A percentile compares a stretch with the other conserved stretches of the same genome.
phyloP scores from a whole-genome alignment of 2,797 vertebrate species.

The Scyliorhinus canicula region DNA sequence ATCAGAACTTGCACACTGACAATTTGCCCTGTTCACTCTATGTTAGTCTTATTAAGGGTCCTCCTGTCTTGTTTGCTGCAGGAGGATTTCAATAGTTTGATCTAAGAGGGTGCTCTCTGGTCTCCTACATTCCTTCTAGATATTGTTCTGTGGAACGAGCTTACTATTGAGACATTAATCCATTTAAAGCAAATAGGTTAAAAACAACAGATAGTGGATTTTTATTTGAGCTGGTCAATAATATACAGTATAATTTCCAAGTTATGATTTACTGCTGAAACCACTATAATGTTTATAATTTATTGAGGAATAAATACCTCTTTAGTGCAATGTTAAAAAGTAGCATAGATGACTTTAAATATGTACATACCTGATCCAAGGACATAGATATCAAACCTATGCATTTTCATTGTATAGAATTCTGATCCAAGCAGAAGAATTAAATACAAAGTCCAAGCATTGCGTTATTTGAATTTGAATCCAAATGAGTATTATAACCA shows the following conservation, averaged over 20 bases:
- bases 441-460: constrained; percentile 9
- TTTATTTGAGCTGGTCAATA: background rate
- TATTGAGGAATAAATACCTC: background rate
- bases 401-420: background rate
- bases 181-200: background rate
- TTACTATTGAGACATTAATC: background rate
- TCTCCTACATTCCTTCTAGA: background rate
- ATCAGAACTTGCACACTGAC: background rate
- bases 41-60: background rate
- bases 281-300: background rate
- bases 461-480: background rate
- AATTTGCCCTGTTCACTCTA: background rate
- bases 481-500: background rate
- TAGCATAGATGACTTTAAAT: background rate
- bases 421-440: background rate
- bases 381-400: background rate
- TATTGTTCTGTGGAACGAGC: background rate
- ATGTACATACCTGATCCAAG: background rate
- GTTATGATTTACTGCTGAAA: background rate
- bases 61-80: background rate
- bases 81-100: background rate
- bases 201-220: background rate
- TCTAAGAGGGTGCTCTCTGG: background rate
- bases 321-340: background rate
- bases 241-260: background rate